Percentiles rank a stretch among this genome's conserved stretches.
Conservation (phyloP, 2,888 invertebrate genomes). For the Oxystoma pomonae region DNA sequence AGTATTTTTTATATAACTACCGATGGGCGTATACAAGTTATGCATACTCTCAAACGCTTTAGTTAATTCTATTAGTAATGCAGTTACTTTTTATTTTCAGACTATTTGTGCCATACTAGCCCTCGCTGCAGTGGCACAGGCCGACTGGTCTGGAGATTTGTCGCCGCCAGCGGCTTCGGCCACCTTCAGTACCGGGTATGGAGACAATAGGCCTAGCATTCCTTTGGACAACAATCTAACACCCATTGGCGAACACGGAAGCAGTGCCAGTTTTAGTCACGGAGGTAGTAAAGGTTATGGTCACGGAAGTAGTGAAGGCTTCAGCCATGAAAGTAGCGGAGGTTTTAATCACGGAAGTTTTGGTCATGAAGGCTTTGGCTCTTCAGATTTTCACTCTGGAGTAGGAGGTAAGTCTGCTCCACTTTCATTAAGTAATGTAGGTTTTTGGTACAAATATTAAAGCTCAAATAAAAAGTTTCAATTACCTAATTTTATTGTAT, state of each 20-base stretch:
- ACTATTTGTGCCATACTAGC: conserved; percentile 29
- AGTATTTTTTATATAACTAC: too few species aligned
- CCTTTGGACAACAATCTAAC: conserved; percentile 9
- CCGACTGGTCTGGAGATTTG: conserved; percentile 29
- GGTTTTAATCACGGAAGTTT: conserved; percentile 1
- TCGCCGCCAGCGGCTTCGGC: conserved; percentile 30
- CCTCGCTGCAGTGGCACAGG: conserved; percentile 28
- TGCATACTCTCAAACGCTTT: too few species aligned
- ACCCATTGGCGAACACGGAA: conserved; percentile 10
- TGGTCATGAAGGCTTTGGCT: neutral
- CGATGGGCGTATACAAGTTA: too few species aligned
- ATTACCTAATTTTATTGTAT: too few species aligned
- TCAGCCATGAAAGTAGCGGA: neutral
- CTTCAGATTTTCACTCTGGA: neutral
- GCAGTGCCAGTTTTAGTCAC: conserved; percentile 7
- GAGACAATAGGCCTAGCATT: conserved; percentile 13
- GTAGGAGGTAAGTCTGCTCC: too few species aligned
- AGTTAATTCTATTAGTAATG: too few species aligned
- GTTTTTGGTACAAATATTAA: too few species aligned
- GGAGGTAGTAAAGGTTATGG: conserved; percentile 9
- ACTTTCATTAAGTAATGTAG: too few species aligned
- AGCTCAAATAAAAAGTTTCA: too few species aligned
- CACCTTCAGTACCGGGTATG: conserved; percentile 29
- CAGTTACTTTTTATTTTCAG: conserved; percentile 29
- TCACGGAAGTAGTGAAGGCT: conserved; percentile 8